A percentile compares a stretch with the other conserved stretches of the same genome.
Evolutionary conservation across 1,140 invertebrate species (phyloP).

Genomic region (Ostrea edulis): DNA sequence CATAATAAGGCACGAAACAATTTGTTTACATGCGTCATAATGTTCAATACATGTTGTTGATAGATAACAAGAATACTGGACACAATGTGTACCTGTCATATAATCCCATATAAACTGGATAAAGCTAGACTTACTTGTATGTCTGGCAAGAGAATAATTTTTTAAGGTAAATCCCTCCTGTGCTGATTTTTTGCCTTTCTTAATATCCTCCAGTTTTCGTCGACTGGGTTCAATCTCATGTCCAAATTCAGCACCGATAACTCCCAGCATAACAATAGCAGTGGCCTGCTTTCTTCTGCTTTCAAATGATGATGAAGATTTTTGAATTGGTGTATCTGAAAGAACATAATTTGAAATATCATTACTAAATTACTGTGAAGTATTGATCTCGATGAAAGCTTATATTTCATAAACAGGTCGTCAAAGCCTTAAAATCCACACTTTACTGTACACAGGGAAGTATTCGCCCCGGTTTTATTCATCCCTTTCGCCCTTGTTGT

Average conservation of each 20-base stretch:
- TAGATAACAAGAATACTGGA: no score
- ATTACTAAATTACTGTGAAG: no score
- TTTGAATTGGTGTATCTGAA: slow-evolving; percentile 68
- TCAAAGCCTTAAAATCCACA: no score
- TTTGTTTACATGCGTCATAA: no score
- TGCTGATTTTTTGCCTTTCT: slow-evolving; percentile 63
- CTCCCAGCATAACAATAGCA: slow-evolving; percentile 96
- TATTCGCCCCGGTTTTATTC: no score
- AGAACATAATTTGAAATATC: not conserved
- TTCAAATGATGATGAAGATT: slow-evolving; percentile 80
- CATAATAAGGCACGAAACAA: no score
- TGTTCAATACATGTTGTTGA: no score
- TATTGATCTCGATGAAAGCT: no score
- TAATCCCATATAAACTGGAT: not conserved
- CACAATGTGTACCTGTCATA: no score
- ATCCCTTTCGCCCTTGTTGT: no score
- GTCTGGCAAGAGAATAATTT: slow-evolving; percentile 94
- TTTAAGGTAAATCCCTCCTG: slow-evolving; percentile 94
- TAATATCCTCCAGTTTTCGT: slow-evolving; percentile 66
- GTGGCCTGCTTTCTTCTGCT: slow-evolving; percentile 97
- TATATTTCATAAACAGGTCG: no score
- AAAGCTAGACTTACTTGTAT: slow-evolving; percentile 86
- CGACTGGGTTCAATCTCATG: slow-evolving; percentile 84
- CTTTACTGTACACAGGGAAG: no score
- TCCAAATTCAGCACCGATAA: slow-evolving; percentile 98